These are phyloP conservation scores for Callimorpha dominula DNA, from an alignment of 2,888 invertebrate genomes.

Conservation along the genomic window DNA sequence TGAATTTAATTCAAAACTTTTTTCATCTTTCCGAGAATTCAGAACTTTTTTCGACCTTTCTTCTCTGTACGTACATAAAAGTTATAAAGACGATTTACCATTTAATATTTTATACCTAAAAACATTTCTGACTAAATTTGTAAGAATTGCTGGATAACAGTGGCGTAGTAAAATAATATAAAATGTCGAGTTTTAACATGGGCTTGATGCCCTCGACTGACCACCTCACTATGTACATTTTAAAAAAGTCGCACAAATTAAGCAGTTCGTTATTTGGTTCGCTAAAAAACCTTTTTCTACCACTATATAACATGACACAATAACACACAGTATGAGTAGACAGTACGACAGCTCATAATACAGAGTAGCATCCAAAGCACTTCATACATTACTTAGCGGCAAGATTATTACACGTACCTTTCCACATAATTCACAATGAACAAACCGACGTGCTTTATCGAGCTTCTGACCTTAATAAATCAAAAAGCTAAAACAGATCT, in stretches of 20 bases:
- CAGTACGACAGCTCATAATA: neutral
- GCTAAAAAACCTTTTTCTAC: neutral
- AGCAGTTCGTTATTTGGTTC: neutral
- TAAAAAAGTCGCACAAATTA: no score
- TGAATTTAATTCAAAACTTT: no score
- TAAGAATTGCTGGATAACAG: no score
- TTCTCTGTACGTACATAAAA: no score
- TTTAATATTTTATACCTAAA: no score
- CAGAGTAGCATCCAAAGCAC: neutral
- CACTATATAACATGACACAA: neutral
- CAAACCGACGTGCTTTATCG: conserved; percentile 48
- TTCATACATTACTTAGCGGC: conserved; percentile 10
- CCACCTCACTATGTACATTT: neutral
- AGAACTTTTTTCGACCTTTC: no score
- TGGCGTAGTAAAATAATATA: neutral
- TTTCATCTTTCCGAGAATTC: no score
- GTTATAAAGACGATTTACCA: no score
- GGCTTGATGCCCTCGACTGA: neutral
- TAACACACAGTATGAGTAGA: no score
- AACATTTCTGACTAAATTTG: no score
- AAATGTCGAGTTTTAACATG: neutral
- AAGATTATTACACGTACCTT: conserved; percentile 14
- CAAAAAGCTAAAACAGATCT: conserved; percentile 68
- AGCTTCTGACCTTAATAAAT: conserved; percentile 66
- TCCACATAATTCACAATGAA: conserved; percentile 20